Percentiles rank a stretch among this genome's conserved stretches.
phyloP scores from a whole-genome alignment of 35 echinoderm and acorn worm species.

The Chiridota heheva region DNA sequence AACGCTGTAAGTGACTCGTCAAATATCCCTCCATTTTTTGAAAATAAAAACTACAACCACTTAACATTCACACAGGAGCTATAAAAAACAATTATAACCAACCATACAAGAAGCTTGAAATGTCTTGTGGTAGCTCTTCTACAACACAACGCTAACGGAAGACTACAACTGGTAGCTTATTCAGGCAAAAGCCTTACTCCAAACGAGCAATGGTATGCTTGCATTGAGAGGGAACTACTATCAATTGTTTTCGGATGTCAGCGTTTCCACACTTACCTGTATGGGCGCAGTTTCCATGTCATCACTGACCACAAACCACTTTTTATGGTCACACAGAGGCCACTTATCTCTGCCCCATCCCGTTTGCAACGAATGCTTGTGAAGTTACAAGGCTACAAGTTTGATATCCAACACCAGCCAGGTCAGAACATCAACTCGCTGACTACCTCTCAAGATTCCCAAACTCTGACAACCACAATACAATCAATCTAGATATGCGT shows the following conservation, averaged over 20 bases:
- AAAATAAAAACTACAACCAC: no score
- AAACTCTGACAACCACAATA: neutral
- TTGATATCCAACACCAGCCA: neutral
- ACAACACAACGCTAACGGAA: neutral
- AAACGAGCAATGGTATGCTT: conserved; percentile 3
- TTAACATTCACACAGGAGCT: no score
- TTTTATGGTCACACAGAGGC: neutral
- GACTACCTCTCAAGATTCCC: neutral
- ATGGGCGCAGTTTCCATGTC: conserved; percentile 19
- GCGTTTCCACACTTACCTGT: conserved; percentile 13
- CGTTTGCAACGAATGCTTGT: conserved; percentile 13
- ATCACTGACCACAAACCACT: neutral
- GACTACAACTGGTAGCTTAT: neutral
- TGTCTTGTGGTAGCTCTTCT: neutral
- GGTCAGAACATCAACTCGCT: neutral
- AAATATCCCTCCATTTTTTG: no score
- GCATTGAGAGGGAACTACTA: conserved; percentile 17
- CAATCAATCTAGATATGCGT: conserved; percentile 19
- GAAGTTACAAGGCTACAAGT: conserved; percentile 6
- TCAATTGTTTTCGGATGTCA: conserved; percentile 17
- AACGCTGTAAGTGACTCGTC: no score
- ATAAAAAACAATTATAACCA: no score
- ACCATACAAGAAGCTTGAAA: no score
- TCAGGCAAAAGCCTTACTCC: conserved; percentile 29
- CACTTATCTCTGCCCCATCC: neutral